Conservation (phyloP, 1,140 invertebrate genomes). For the Orius laevigatus region DNA sequence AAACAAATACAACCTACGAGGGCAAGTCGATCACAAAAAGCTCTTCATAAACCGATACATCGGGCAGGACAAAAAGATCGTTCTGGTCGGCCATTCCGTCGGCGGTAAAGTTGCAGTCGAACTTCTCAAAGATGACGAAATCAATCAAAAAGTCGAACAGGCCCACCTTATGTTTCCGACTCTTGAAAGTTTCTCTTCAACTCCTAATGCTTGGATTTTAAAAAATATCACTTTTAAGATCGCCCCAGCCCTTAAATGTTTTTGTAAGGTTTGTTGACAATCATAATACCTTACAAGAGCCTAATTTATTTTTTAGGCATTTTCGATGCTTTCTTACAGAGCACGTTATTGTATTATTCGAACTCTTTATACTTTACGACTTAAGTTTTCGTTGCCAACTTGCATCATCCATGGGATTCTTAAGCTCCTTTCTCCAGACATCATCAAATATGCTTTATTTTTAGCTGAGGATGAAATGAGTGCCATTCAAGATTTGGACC, state of each 20-base stretch:
- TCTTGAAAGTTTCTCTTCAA: constrained; percentile 55
- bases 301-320: constrained; percentile 24
- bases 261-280: background rate
- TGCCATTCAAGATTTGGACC: constrained; percentile 37
- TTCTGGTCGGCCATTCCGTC: constrained; percentile 71
- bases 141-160: constrained; percentile 29
- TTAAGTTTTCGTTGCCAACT: constrained; percentile 27
- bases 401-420: constrained; percentile 26
- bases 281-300: background rate
- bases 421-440: constrained; percentile 33
- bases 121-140: constrained; percentile 39
- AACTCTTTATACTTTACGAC: constrained; percentile 28
- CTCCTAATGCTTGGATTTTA: constrained; percentile 37
- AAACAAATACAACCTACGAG: constrained; percentile 43
- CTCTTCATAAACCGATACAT: constrained; percentile 56
- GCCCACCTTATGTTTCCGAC: constrained; percentile 67
- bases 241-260: background rate
- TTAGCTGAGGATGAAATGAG: constrained; percentile 46
- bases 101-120: constrained; percentile 65
- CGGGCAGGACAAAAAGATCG: constrained; percentile 44
- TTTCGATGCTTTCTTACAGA: constrained; percentile 39
- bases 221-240: constrained; percentile 23
- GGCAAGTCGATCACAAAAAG: constrained; percentile 66
- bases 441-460: constrained; percentile 36
- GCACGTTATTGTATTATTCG: constrained; percentile 32